Base-by-base conservation (phyloP, 92 coral and sea anemone genomes). In the Parazoanthus atlanticus region DNA sequence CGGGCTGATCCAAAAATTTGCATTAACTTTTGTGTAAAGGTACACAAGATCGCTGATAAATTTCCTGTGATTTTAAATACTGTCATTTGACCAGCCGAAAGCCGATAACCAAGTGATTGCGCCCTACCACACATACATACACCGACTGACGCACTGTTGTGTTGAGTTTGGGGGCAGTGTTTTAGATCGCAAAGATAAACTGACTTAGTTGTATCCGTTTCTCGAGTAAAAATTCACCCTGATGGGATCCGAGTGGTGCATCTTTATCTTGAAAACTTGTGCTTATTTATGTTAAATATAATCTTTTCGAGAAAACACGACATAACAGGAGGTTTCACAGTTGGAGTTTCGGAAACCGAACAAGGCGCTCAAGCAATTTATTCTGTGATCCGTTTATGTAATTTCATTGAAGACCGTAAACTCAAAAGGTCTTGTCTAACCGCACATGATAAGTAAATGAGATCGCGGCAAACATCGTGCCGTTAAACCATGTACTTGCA, bases 1-100 rank as follows among this genome's bases (percentile, higher is more conserved):
- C 16, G 28, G 40, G 87, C 26, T 82, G 86, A 82, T 82, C 61
- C 15, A 33, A 82, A 36, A 78, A 66, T 82, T 82, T 66, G 86
- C 75, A 65, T 58, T n/a, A 65, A 36, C 32, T 65, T 70, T 19
- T 19, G 40, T 16, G 3, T 30, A 32, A 30, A 16, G 61, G 43
- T 70, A 71, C 87, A 84, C n/a, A 70, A 21, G 43, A 71, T 84
- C 52, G 78, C 78, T 46, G 87, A 46, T 69, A 70, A 70, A 69
- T 84, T 84, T 84, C 65, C 87, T 69, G 66, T 16, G 40, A 52
- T 36, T 56, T 76, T 80, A 52, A 80, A 40, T 23, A 65, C 56
- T 82, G 75, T 65, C 33, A 66, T 64, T 64, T 36, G 56, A 82
- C 33, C 76, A 71, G 66, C 30, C 74, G 76, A 16, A 64, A 66